These are phyloP conservation scores for Benitochromis conjunctus DNA, from an alignment of 2,113 vertebrate genomes.

Conservation along the genomic window DNA sequence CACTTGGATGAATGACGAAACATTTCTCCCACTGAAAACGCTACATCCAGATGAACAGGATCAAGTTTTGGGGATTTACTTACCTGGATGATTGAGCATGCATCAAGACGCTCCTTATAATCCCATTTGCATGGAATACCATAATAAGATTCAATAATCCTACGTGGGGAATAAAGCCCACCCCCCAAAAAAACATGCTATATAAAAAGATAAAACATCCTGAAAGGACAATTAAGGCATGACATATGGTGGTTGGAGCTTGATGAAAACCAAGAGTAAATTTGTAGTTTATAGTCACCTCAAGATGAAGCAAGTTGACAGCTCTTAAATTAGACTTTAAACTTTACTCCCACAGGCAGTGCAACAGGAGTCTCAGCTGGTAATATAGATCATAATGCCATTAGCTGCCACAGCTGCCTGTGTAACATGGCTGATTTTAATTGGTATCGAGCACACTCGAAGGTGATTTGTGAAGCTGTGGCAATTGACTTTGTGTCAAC, in stretches of 20 bases:
- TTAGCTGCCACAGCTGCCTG: neutral
- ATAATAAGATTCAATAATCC: neutral
- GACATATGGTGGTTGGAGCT: neutral
- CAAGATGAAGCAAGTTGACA: neutral
- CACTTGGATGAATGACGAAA: too few species aligned
- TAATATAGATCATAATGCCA: constrained; percentile 8
- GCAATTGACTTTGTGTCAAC: constrained; percentile 30
- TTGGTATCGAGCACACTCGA: neutral
- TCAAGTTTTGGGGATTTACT: too few species aligned
- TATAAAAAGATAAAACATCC: neutral
- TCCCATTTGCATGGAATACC: neutral
- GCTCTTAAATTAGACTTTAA: constrained; percentile 22
- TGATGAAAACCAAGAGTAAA: neutral
- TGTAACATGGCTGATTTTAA: neutral
- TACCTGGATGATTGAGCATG: too few species aligned
- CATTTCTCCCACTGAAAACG: too few species aligned
- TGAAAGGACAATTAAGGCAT: neutral
- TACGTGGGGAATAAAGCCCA: neutral
- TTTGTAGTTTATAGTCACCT: neutral
- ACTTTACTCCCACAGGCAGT: neutral
- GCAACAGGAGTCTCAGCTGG: constrained; percentile 8
- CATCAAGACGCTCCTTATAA: neutral
- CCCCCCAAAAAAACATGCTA: neutral
- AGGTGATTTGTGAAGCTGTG: constrained; percentile 2
- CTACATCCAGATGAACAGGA: too few species aligned